A percentile compares a stretch with the other conserved stretches of the same genome.
These are phyloP conservation scores for Sicus ferrugineus DNA, from an alignment of 2,888 invertebrate genomes.

Conservation along the genomic window DNA sequence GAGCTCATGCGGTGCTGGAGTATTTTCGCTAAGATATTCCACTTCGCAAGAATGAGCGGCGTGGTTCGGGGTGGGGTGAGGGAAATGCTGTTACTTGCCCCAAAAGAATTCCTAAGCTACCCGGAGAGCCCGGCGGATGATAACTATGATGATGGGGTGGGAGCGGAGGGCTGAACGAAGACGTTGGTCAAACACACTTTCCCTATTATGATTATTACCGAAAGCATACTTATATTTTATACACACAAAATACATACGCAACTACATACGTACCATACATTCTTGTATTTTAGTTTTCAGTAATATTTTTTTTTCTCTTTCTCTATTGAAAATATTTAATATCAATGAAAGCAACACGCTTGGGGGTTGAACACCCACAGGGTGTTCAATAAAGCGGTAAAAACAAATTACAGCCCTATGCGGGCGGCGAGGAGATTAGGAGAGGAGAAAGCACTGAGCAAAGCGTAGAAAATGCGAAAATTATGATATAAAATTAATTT, in stretches of 20 bases:
- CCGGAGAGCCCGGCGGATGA: neutral
- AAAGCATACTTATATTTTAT: conserved; percentile 1
- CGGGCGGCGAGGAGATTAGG: conserved; percentile 11
- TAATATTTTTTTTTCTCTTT: conserved; percentile 14
- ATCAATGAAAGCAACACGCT: conserved; percentile 43
- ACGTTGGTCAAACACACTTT: neutral
- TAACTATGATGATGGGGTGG: neutral
- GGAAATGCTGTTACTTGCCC: neutral
- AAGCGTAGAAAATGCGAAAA: conserved; percentile 39
- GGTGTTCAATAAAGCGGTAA: conserved; percentile 8
- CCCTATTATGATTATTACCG: neutral
- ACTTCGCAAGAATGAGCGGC: too few relatives aligned
- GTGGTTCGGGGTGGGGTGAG: neutral
- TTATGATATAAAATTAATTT: conserved; percentile 50
- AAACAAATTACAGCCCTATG: conserved; percentile 35
- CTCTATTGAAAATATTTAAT: conserved; percentile 45
- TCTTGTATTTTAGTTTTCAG: neutral
- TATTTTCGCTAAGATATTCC: too few relatives aligned
- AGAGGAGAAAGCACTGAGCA: conserved; percentile 2
- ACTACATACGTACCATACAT: neutral
- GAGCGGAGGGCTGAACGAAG: neutral
- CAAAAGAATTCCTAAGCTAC: neutral
- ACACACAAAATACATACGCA: conserved; percentile 3
- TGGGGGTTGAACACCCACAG: conserved; percentile 37
- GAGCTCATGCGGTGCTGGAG: too few relatives aligned